Base-by-base conservation (phyloP, 1,140 invertebrate genomes). In the Zeugodacus cucurbitae region DNA sequence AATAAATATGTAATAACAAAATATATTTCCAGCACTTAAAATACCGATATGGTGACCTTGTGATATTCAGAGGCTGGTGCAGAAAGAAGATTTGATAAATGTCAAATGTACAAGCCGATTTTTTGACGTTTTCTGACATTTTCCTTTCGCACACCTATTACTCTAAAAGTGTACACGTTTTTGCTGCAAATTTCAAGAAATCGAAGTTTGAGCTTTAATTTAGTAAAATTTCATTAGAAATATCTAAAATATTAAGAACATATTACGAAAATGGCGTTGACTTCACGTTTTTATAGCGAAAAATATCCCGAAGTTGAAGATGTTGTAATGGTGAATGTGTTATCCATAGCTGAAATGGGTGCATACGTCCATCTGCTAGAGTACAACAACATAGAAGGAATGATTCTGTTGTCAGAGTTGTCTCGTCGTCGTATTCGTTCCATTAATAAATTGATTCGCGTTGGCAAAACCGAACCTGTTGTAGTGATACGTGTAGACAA, bases 401-500 rank as follows among this genome's bases (percentile, higher is more conserved):
- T 98, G 97, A 98, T 98, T 88, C 94, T 98, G 90, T 94, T 98
- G 0, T 99, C 98, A 32, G 99, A 99, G 94, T 95, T 99, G 94
- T 99, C 99, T 6, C 95, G 99, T 92, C 96, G 99, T 94, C 97
- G 99, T 95, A 99, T 99, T 90, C 96, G 99, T 89, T 99, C 99
- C 62, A 99, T 99, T 90, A 99, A 99, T 94, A 99, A 99, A 96
- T 95, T 99, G 87, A 99, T 99, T 93, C 96, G 99, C 90, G 98
- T 99, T 74, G 99, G 99, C 54, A 97, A 99, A 94, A 99, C 97
- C 88, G 99, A 99, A 94, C 99, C 99, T 88, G 99, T 99, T 54
- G 98, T 99, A 82, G 99, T 99, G 58, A 99, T 99, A 93, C 96
- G 99, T 94, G 99, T 99, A 11, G 99, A 99, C 93, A 99, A 99